Base-by-base conservation (phyloP, 2,888 invertebrate genomes). In the Melolontha melolontha region DNA sequence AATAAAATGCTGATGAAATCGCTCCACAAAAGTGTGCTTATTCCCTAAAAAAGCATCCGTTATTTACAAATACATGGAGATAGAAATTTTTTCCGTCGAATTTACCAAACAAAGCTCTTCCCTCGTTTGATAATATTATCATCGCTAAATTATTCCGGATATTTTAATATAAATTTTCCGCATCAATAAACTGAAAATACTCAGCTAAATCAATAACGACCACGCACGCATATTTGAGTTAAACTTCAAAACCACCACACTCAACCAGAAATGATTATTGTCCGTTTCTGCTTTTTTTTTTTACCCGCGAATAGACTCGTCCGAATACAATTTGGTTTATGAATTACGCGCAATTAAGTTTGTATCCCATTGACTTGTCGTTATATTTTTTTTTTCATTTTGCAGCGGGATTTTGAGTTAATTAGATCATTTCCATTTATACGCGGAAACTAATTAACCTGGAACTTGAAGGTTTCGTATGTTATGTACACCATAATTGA, bases 121-220 rank as follows among this genome's bases (percentile, higher is more conserved):
- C 11, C 42, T 29, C 16, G 12, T 34, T 44, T 12, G 49, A 12
- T 29, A 44, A 34, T 34, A 44, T 27, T 6, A 12, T 16, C 22
- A 49, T 16, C 12, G 41, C 42, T 16, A 59, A 47, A 59, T 47
- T 47, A 59, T 59, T 59, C 47, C 10, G n/a, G 16, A 59, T 34
- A 52, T 59, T 59, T 47, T 59, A 59, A 59, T 47, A 47, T 59
- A 59, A 47, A 59, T 59, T 59, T 59, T 47, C 29, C 47, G 14
- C 47, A 14, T 34, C 47, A 10, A 59, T 47, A 47, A 47, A 47
- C 34, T 8, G 22, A 34, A 59, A 44, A 44, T 12, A 10, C 27
- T 16, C n/a, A 5, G n/a, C 7, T 42, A 7, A 22, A 42, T 11
- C 16, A n/a, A 52, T 5, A 41, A 17, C 14, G 22, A 17, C 27